Evolutionary conservation across 2,888 invertebrate species (phyloP), one percentile per base, ranked within the genome.

Genomic region (Trissolcus japonicus): DNA sequence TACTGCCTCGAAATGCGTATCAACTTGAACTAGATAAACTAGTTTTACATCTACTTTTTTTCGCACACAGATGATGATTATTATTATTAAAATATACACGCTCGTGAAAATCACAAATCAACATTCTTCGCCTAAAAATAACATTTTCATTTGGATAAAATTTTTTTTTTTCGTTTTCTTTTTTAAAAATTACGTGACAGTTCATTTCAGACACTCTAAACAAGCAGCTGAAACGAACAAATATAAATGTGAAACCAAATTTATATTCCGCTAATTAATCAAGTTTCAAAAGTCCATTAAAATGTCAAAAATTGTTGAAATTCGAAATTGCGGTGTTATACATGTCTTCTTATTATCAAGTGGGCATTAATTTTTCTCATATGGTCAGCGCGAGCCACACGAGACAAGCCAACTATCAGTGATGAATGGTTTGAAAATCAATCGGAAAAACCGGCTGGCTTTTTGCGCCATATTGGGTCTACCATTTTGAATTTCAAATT

Each of bases 401-500:
- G 11, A 17, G 19, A 17, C 19, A 17, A 19, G 51, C 9, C 19
- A 46, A 46, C 46, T 46, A 51, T 51, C 51, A 19, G 51, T 51
- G 51, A 51, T 19, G 9, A 51, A 51, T 51, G 51, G 17, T 11
- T 51, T 13, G 19, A 54, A 63, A 63, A 55, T 72, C 57, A 17
- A 17, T 48, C 1, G 46, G 51, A 25, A 72, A 72, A 72, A 54
- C 35, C 6, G 16, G 59, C n/a, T 46, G 43, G 16, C 25, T 54
- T 57, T 41, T 57, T 56, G 41, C 73, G 66, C 74, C 74, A 74
- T 74, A 21, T 67, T 74, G 46, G 41, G 61, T 50, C 67, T 55
- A 48, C 74, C 74, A 74, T 74, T 74, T 74, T 74, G 74, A 75
- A 75, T 75, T 59, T 59, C 61, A 75, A 75, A 75, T 75, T 63